Base-by-base conservation (phyloP, 1,140 invertebrate species). In the Globodera rostochiensis region DNA sequence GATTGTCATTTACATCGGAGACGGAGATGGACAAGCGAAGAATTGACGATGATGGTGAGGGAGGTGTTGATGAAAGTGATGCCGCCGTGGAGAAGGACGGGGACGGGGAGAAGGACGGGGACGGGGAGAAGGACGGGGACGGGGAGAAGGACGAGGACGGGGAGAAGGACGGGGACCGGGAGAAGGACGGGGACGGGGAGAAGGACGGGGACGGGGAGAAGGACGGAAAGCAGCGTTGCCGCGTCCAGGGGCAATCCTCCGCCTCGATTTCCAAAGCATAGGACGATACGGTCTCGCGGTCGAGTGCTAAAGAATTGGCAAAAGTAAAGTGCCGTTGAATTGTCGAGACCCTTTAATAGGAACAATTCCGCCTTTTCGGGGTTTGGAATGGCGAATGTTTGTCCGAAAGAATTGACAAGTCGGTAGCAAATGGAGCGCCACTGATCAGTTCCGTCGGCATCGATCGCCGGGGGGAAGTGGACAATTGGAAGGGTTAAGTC, bases 351-450 rank as follows among this genome's bases (percentile, higher is more conserved):
- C 70, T 78, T 78, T 19, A 49, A 25, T 25, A 78, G 50, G 25
- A 64, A 69, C 46, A 78, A 53, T 78, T 78, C 77, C 15, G 77
- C 50, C 49, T 47, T 64, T 78, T 78, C 57, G 19, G 77, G 64
- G 11, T 64, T 69, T 45, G 49, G 70, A 36, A 78, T 78, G 70
- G n/a, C 77, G 50, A 78, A 78, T 50, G 57, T 46, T 13, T 69
- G 25, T 6, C 49, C 9, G n/a, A 47, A 69, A 36, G 64, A 69
- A 46, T 78, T 64, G 21, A 13, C 60, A 9, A 78, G 70, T 70
- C 49, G 49, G 49, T 78, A 78, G 50, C 77, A 78, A 15, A 64
- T 50, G 21, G 77, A 78, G 45, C 49, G 45, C 70, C 49, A 50
- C 70, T 78, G 50, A 53, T 46, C 21, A 69, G 50, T 78, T 15